These are phyloP conservation scores for Physocephala rufipes DNA, from an alignment of 2,888 invertebrate species.

Conservation along the genomic window DNA sequence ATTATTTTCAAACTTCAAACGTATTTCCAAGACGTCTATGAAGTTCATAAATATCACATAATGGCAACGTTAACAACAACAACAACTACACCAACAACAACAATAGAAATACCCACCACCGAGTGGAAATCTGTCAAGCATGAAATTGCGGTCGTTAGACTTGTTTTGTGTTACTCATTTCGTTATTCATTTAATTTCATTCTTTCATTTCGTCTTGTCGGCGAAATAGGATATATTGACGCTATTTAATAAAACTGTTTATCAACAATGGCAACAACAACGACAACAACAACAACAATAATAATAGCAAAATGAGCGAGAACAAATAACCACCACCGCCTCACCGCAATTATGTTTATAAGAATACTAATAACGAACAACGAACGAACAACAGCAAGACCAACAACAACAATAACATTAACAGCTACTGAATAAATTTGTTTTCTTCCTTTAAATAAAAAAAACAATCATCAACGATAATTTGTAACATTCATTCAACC, in stretches of 20 bases:
- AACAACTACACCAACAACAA: too few relatives aligned
- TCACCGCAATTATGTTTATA: too few relatives aligned
- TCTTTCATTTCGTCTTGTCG: too few relatives aligned
- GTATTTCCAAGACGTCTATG: neutral
- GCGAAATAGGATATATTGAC: too few relatives aligned
- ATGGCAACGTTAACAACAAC: too few relatives aligned
- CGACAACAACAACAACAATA: neutral
- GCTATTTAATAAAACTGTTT: neutral
- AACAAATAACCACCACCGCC: too few relatives aligned
- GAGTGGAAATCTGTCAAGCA: slow-evolving; percentile 12
- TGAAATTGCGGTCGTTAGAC: slow-evolving; percentile 32
- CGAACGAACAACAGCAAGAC: too few relatives aligned
- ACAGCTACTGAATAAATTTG: neutral
- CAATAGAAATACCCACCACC: too few relatives aligned
- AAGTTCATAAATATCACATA: neutral
- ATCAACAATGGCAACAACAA: neutral
- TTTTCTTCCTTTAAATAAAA: neutral
- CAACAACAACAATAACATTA: neutral
- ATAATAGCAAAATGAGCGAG: too few relatives aligned
- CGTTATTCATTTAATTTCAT: neutral
- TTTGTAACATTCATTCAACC: neutral
- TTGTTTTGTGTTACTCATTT: slow-evolving; percentile 10
- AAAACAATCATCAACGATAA: neutral
- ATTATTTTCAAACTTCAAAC: neutral
- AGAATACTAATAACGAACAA: too few relatives aligned